phyloP scores from a whole-genome alignment of 1,140 invertebrate genomes.

The Stenopsyche tienmushanensis region DNA sequence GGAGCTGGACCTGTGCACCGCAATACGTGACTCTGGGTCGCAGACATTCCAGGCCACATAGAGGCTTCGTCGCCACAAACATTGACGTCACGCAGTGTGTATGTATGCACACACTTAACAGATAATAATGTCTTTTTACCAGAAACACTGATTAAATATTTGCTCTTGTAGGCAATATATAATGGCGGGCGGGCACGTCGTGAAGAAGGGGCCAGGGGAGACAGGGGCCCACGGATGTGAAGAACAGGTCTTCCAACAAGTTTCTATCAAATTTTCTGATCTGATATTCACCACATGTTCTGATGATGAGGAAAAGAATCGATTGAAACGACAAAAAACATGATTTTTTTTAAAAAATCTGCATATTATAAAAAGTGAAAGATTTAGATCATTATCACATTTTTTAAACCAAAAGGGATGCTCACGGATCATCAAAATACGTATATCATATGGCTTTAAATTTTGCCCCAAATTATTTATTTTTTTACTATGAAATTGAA shows the following conservation, averaged over 20 bases:
- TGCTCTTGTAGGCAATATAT: conserved; percentile 39
- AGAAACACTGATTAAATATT: conserved; percentile 40
- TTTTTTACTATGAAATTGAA: no score
- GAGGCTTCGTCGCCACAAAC: conserved; percentile 12
- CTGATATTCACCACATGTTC: no score
- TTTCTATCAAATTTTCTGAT: no score
- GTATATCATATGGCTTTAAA: no score
- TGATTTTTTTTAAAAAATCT: no score
- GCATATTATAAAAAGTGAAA: no score
- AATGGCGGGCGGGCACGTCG: conserved; percentile 33
- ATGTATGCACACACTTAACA: conserved; percentile 32
- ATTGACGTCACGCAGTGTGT: conserved; percentile 28
- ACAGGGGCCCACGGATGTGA: conserved; percentile 21
- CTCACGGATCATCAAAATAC: no score
- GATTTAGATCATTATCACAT: no score
- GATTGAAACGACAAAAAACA: no score
- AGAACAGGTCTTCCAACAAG: conserved; percentile 7
- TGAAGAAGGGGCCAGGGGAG: conserved; percentile 15
- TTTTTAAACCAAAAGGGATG: no score
- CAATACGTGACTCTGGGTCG: conserved; percentile 2
- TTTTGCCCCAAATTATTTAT: no score
- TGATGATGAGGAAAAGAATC: no score
- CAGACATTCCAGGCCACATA: conserved; percentile 20
- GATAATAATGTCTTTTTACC: conserved; percentile 40
- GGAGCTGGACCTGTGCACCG: not conserved